Percentiles rank a stretch among this genome's conserved stretches.
Evolutionary conservation across 2,797 vertebrate genomes (phyloP).

Genomic region (Mycteria americana): DNA sequence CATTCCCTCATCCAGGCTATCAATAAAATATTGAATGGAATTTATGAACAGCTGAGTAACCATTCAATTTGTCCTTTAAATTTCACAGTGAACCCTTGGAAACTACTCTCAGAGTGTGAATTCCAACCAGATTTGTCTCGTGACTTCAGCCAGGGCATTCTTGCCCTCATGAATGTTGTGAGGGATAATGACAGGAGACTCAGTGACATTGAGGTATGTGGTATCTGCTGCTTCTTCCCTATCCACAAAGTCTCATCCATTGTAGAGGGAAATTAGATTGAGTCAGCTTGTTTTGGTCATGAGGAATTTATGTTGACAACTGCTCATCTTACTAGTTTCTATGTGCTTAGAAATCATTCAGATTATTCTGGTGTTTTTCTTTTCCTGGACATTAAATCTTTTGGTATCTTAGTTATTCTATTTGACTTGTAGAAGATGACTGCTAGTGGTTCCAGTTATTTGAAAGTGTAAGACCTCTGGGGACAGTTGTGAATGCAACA

Average conservation of each 20-base stretch:
- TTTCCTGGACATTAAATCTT: background rate
- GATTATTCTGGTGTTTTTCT: background rate
- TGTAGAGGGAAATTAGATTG: background rate
- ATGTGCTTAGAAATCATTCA: background rate
- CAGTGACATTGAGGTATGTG: background rate
- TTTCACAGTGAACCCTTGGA: background rate
- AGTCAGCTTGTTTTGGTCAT: background rate
- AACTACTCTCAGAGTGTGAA: background rate
- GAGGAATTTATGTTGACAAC: background rate
- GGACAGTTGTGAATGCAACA: background rate
- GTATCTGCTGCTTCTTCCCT: background rate
- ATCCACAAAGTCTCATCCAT: background rate
- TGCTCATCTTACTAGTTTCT: background rate
- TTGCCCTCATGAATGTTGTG: background rate
- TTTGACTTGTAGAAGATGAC: background rate
- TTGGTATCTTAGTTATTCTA: background rate
- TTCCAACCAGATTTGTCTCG: background rate
- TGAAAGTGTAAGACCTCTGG: background rate
- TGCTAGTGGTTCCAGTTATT: background rate
- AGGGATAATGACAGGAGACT: background rate
- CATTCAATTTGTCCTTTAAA: constrained; percentile 24
- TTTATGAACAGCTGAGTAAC: constrained; percentile 43
- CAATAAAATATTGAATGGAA: constrained; percentile 61
- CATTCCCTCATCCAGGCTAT: constrained; percentile 36
- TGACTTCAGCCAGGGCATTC: background rate